Evolutionary conservation across 2,888 invertebrate species (phyloP), one percentile per base, ranked within the genome.

Genomic region (Xestia c-nigrum): DNA sequence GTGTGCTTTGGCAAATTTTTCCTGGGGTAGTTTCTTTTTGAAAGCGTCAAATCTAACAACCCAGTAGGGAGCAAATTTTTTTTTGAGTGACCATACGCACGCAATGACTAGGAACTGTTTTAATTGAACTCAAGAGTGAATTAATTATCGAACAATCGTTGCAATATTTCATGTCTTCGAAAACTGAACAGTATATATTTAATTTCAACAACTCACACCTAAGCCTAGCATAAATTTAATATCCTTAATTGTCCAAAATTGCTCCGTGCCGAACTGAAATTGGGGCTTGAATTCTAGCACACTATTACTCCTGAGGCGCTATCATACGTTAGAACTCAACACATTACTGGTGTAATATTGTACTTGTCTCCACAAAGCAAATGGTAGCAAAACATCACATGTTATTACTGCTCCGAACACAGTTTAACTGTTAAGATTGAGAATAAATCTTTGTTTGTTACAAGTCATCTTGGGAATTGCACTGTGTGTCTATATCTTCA

Each of bases 361-460:
- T 72, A 66, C 67, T 64, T 64, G 64, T 64, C 64, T 43, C 40
- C 43, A 63, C 59, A 24, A 63, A 80, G 65, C 65, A 76, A 84
- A 86, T 84, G 85, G 70, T 84, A 76, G 81, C 81, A 85, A 86
- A 84, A 85, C 85, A 87, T 74, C 70, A 68, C 46, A 70, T 84
- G 85, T 87, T 87, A 84, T 87, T 83, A 79, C 73, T 69, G 47
- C 40, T 65, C 21, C 38, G 24, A 78, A 75, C 70, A 74, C 57
- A 69, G 66, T 84, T 66, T 66, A 79, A 86, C 80, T 72, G 40
- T 21, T 78, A 79, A 66, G 87, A 80, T 87, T 74, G 80, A 66
- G 73, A 68, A 79, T 87, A 84, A 87, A 84, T 84, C 83, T 86
- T 79, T 57, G 65, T 61, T 80, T 79, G 50, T 70, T 67, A 64